phyloP scores from a whole-genome alignment of 2,888 invertebrate species.

The Ennomos quercinarius region DNA sequence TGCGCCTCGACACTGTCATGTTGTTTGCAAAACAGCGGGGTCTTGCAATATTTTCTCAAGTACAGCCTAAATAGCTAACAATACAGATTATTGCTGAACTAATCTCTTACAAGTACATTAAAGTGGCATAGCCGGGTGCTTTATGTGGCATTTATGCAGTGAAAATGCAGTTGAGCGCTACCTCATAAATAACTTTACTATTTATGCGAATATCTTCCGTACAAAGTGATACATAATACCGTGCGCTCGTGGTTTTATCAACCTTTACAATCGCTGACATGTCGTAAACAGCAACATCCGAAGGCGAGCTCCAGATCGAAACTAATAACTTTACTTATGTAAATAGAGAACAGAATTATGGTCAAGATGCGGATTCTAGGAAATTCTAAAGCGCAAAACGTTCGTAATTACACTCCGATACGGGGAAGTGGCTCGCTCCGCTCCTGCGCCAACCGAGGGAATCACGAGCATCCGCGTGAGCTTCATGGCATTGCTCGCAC shows the following conservation, averaged over 20 bases:
- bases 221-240: conserved; percentile 57
- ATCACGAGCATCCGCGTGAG: conserved; percentile 52
- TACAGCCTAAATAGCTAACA: not conserved
- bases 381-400: conserved; percentile 54
- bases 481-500: conserved; percentile 44
- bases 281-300: conserved; percentile 49
- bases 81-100: not conserved
- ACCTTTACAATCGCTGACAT: conserved; percentile 54
- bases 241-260: conserved; percentile 45
- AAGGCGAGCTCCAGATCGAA: conserved; percentile 24
- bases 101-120: conserved; percentile 7
- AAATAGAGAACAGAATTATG: conserved; percentile 53
- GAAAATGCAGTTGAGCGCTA: conserved; percentile 7
- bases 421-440: conserved; percentile 49
- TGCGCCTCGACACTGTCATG: no score
- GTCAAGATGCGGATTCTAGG: conserved; percentile 48
- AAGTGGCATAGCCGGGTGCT: conserved; percentile 1
- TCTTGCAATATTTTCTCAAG: conserved; percentile 8
- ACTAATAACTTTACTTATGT: conserved; percentile 52
- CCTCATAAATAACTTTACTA: conserved; percentile 22
- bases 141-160: conserved; percentile 1
- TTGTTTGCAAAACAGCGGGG: not conserved
- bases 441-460: conserved; percentile 48
- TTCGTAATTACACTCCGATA: conserved; percentile 61
- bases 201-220: conserved; percentile 51